Conservation (phyloP, 1,140 invertebrate genomes). For the Tyrophagus putrescentiae region DNA sequence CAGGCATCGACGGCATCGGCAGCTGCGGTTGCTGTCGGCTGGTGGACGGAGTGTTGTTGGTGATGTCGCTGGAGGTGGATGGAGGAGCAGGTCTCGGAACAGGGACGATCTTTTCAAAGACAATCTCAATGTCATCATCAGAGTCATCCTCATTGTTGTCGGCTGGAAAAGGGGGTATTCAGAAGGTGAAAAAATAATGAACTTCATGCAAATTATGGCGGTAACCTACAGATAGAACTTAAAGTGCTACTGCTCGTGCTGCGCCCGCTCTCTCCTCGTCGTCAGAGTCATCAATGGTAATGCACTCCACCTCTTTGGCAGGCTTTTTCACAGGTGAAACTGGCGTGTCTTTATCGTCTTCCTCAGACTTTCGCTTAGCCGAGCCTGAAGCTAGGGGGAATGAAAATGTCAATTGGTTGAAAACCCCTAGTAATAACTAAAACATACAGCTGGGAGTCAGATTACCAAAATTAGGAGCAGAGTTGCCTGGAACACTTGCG, state of each 20-base stretch:
- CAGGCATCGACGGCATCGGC: too few relatives aligned
- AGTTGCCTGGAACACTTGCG: neutral
- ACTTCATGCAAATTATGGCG: too few relatives aligned
- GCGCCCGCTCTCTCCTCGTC: too few relatives aligned
- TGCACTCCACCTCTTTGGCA: neutral
- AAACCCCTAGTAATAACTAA: too few relatives aligned
- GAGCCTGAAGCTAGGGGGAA: neutral
- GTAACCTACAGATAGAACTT: too few relatives aligned
- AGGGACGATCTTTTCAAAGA: slow-evolving; percentile 1
- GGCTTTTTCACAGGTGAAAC: neutral
- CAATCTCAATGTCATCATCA: slow-evolving; percentile 1
- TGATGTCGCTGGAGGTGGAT: slow-evolving; percentile 2
- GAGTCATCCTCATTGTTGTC: neutral
- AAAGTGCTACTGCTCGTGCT: too few relatives aligned
- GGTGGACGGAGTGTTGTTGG: slow-evolving; percentile 8
- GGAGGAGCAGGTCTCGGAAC: neutral
- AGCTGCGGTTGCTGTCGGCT: too few relatives aligned
- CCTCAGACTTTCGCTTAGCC: too few relatives aligned
- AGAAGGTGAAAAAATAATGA: neutral
- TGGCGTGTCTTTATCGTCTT: neutral
- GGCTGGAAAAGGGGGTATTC: neutral
- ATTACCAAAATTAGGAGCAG: too few relatives aligned
- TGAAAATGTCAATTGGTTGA: too few relatives aligned
- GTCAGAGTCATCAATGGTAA: slow-evolving; percentile 12
- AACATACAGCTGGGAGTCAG: too few relatives aligned